These are phyloP conservation scores for Drosophila birchii DNA, from an alignment of 2,888 invertebrate genomes.

Conservation along the genomic window DNA sequence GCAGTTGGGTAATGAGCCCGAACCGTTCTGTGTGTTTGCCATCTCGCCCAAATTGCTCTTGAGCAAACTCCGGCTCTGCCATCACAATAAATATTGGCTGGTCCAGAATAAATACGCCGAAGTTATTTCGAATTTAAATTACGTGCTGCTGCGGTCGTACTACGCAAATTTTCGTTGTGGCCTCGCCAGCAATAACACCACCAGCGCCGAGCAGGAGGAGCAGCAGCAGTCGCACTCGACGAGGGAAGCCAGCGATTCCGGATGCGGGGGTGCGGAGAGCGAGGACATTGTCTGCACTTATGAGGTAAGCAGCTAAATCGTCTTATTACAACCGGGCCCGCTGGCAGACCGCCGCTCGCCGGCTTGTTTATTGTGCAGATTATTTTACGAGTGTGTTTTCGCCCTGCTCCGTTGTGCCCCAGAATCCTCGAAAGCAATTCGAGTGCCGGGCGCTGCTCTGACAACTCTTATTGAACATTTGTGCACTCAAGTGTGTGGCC, in stretches of 20 bases:
- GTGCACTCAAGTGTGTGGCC: conserved; percentile 75
- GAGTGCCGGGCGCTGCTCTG: conserved; percentile 42
- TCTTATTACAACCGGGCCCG: conserved; percentile 61
- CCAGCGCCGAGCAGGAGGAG: conserved; percentile 16
- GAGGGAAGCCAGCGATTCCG: conserved; percentile 40
- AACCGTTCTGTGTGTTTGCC: conserved; percentile 65
- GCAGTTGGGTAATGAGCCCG: conserved; percentile 70
- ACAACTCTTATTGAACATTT: conserved; percentile 76
- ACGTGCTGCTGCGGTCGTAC: conserved; percentile 81
- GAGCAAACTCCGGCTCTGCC: conserved; percentile 84
- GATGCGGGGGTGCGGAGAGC: conserved; percentile 48
- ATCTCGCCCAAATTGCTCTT: conserved; percentile 84
- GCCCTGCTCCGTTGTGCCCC: conserved; percentile 8
- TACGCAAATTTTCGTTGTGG: conserved; percentile 78
- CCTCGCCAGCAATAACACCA: conserved; percentile 47
- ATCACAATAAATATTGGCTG: conserved; percentile 85
- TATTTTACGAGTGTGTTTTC: conserved; percentile 51
- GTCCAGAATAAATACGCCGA: conserved; percentile 85
- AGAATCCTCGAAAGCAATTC: conserved; percentile 56
- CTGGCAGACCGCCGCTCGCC: conserved; percentile 36
- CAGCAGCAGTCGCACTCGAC: conserved; percentile 8
- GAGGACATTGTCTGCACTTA: conserved; percentile 82
- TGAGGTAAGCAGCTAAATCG: conserved; percentile 83
- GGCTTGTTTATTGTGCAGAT: conserved; percentile 72
- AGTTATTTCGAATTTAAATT: conserved; percentile 85